Percentiles rank a stretch among this genome's conserved stretches.
These are phyloP conservation scores for Ophioninae sp. DNA, from an alignment of 2,888 invertebrate species.

Conservation along the genomic window DNA sequence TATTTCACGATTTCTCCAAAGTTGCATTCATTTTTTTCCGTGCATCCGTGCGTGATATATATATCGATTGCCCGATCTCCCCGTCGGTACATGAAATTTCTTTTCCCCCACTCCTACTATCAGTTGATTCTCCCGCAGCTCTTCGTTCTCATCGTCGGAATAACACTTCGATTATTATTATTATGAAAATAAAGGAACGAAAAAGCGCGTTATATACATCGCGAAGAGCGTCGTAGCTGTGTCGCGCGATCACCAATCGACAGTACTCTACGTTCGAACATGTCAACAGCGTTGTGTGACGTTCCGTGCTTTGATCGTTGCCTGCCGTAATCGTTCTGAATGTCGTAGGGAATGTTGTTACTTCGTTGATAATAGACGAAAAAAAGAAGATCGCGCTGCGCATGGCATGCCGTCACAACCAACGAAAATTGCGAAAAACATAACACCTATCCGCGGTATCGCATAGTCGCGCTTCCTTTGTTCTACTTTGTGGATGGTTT, in stretches of 20 bases:
- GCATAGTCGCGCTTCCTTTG: too few species aligned
- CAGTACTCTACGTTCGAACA: conserved; percentile 49
- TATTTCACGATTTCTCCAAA: too few species aligned
- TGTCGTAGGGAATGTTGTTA: too few species aligned
- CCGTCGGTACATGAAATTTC: conserved; percentile 27
- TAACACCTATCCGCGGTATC: too few species aligned
- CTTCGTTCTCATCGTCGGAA: conserved; percentile 35
- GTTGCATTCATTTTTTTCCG: too few species aligned
- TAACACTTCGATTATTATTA: conserved; percentile 26
- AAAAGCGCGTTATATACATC: background rate
- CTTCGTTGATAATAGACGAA: too few species aligned
- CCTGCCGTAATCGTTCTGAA: too few species aligned
- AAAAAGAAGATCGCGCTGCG: too few species aligned
- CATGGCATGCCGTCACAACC: too few species aligned
- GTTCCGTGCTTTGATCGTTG: too few species aligned
- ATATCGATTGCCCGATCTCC: conserved; percentile 4
- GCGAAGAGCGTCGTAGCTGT: conserved; percentile 9
- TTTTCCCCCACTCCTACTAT: conserved; percentile 53
- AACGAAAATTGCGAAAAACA: too few species aligned
- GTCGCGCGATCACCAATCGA: conserved; percentile 5
- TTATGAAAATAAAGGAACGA: conserved; percentile 57
- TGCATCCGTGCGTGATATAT: background rate
- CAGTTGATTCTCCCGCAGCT: conserved; percentile 68
- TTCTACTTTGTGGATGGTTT: too few species aligned
- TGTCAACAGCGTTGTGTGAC: conserved; percentile 47